Evolutionary conservation across 2,797 vertebrate genomes (phyloP).

Genomic region (Erpetoichthys calabaricus): DNA sequence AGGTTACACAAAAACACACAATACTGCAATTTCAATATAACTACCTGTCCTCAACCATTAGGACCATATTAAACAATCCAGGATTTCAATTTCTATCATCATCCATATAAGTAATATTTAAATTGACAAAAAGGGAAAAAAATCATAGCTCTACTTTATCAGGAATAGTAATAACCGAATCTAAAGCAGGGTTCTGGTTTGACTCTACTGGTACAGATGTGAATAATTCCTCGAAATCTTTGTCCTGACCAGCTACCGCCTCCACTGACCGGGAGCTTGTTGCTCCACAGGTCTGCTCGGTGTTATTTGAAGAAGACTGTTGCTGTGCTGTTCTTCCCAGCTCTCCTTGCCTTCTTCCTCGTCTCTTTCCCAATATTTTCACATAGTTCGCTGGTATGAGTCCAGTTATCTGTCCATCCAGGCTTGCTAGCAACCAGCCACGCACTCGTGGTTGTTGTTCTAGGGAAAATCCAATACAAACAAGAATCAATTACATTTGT

Average conservation of each 20-base stretch:
- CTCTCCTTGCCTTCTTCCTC: conserved; percentile 61
- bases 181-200: conserved; percentile 11
- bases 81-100: too few species aligned
- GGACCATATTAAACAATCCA: too few species aligned
- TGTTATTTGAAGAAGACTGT: conserved; percentile 27
- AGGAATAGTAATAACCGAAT: conserved; percentile 21
- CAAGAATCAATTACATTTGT: background rate
- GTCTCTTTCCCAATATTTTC: conserved; percentile 82
- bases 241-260: conserved; percentile 47
- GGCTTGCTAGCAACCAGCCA: conserved; percentile 86
- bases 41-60: too few species aligned
- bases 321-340: conserved; percentile 48
- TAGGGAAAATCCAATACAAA: conserved; percentile 28
- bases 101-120: too few species aligned
- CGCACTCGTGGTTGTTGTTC: conserved; percentile 85
- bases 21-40: too few species aligned
- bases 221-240: conserved; percentile 72
- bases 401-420: conserved; percentile 76
- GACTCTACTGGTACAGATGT: conserved; percentile 38
- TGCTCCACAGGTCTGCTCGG: conserved; percentile 26
- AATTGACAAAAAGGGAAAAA: too few species aligned
- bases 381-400: conserved; percentile 89
- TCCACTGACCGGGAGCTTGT: conserved; percentile 16
- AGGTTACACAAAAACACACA: too few species aligned
- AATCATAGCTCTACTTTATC: conserved; percentile 45